Base-by-base conservation (phyloP, 2,888 invertebrate species). In the Drosophila putrida region DNA sequence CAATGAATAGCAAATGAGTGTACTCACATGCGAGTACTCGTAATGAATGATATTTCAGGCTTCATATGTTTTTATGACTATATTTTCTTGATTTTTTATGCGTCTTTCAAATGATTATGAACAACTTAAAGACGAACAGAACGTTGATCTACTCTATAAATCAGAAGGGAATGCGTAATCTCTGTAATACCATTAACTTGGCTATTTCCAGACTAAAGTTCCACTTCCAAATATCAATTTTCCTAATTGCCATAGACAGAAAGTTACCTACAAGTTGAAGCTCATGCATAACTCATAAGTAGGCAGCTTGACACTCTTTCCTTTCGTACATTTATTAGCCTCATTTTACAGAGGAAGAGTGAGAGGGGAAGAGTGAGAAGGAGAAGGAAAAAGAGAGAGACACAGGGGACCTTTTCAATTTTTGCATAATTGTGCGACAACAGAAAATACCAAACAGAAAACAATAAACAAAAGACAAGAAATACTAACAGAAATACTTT, bases 261-360 rank as follows among this genome's bases (percentile, higher is more conserved):
- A 59, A 54, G 27, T 20, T 54, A 36, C 20, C 13, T 49, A 44
- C 41, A 44, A 57, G 25, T 43, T 57, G 64, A 62, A 47, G 25
- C 82, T 88, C 83, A 83, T 83, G 88, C 88, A 83, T 86, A 82
- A 80, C 67, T 75, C 75, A 88, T 86, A 80, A 80, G 88, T 11
- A 50, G 44, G 31, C 27, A 61, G 38, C 38, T 55, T 59, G 35
- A 44, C 53, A 31, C 67, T 63, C 44, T 51, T 38, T 20, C n/a
- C 49, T 51, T 57, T 59, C 33, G 6, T 43, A 62, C 54, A 77
- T 77, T 78, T 77, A 80, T 79, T 77, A 66, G 78, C 75, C 78
- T 62, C 62, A 78, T 75, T 75, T 61, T 62, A 47, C 20, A 61
- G 31, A 35, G 8, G 5, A 13, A 41, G 57, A 46, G 9, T 61